Evolutionary conservation across 1,140 invertebrate genomes (phyloP), one percentile per base, ranked within the genome.

Genomic region (Nephila pilipes): DNA sequence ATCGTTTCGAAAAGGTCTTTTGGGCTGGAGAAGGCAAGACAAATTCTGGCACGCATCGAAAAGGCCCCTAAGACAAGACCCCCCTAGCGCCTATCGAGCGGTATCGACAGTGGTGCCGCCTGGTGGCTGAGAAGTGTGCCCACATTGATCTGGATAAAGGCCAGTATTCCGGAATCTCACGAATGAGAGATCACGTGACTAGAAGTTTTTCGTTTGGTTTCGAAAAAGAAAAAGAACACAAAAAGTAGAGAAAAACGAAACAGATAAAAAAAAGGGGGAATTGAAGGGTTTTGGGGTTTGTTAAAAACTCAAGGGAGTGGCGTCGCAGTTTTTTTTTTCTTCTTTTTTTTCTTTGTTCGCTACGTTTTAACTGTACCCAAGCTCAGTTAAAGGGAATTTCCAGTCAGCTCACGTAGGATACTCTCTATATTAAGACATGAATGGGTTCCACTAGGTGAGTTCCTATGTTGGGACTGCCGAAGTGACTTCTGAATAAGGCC

Each of bases 251-350:
- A 83, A 83, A 46, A 55, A 55, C 8, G 1, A 75, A 18, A 36
- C 3, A 36, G 29, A 75, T 16, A 83, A 83, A 29, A 60, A 89
- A 60, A 90, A 75, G 60, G 12, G 55, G 63, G 91, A 93, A 93
- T 87, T 79, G 91, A 93, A 93, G 91, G 91, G 91, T 92, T 65
- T 92, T 85, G 81, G 89, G 89, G 65, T 91, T 91, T 91, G 90
- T 91, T 93, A 87, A 93, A 93, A 93, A 93, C 91, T 93, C 91
- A 57, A 36, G 91, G 91, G 91, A 93, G 85, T 79, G 88, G 88
- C 88, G 55, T 60, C 22, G 60, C 54, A 57, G 22, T 60, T 81
- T 89, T 90, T 60, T n/a, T n/a, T n/a, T n/a, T n/a, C n/a, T n/a
- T n/a, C n/a, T n/a, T n/a, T n/a, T n/a, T 75, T 75, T 58, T 36